Percentiles rank a stretch among this genome's conserved stretches.
Evolutionary conservation across 2,888 invertebrate species (phyloP).

Genomic region (Mythimna ferrago): DNA sequence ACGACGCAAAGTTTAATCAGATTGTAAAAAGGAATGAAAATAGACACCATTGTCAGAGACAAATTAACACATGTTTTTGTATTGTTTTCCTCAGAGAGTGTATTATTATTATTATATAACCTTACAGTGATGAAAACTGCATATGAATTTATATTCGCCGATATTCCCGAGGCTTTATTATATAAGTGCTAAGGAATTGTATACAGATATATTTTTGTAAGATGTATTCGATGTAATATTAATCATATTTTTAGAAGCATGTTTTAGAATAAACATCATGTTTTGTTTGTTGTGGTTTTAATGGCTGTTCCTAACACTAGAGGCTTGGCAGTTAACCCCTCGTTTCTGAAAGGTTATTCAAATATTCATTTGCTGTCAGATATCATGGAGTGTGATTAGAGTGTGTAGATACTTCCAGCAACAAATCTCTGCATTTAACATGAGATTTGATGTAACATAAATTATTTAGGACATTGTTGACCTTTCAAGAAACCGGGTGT

Average conservation of each 20-base stretch:
- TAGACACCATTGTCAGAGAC: not conserved
- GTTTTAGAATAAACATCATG: constrained; percentile 87
- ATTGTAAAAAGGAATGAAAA: constrained; percentile 22
- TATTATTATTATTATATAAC: constrained; percentile 4
- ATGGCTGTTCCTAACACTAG: constrained; percentile 83
- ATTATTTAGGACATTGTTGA: not conserved
- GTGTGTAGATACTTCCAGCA: not conserved
- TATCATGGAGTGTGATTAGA: not conserved
- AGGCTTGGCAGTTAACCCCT: constrained; percentile 58
- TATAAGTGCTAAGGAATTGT: constrained; percentile 72
- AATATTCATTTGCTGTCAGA: not conserved
- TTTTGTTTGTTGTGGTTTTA: constrained; percentile 90
- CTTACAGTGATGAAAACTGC: not conserved
- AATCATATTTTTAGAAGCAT: constrained; percentile 81
- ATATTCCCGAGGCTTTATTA: constrained; percentile 66
- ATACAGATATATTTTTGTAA: constrained; percentile 76
- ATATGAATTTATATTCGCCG: constrained; percentile 36
- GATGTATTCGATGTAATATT: constrained; percentile 75
- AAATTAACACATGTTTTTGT: constrained; percentile 7
- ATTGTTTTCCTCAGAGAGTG: not conserved
- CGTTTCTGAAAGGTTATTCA: constrained; percentile 22
- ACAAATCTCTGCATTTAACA: not conserved
- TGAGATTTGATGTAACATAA: not conserved
- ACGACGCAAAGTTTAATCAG: constrained; percentile 21
- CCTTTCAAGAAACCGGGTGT: constrained; percentile 23